Evolutionary conservation across 2,888 invertebrate genomes (phyloP).

Genomic region (Melanostoma scalare): DNA sequence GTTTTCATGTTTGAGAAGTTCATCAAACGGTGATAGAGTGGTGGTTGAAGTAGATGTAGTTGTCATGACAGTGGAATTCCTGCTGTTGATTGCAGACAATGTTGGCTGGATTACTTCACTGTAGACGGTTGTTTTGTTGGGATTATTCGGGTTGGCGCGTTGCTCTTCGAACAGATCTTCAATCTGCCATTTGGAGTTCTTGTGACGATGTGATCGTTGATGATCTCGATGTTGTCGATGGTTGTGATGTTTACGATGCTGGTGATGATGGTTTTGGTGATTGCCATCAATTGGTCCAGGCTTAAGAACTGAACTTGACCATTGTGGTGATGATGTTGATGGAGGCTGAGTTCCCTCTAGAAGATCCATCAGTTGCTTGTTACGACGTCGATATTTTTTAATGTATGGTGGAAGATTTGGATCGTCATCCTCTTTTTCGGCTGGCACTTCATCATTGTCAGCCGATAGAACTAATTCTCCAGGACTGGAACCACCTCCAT

Average conservation of each 20-base stretch:
- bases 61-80: conserved; percentile 12
- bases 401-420: conserved; percentile 80
- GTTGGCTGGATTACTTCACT: conserved; percentile 36
- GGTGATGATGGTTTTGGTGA: conserved; percentile 36
- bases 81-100: conserved; percentile 34
- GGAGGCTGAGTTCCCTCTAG: conserved; percentile 80
- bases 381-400: conserved; percentile 80
- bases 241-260: conserved; percentile 58
- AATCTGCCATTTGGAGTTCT: conserved; percentile 74
- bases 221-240: conserved; percentile 59
- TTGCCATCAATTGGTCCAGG: conserved; percentile 76
- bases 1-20: conserved; percentile 56
- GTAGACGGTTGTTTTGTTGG: conserved; percentile 59
- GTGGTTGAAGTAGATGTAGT: conserved; percentile 38
- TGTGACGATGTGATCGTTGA: conserved; percentile 65
- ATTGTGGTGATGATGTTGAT: conserved; percentile 74
- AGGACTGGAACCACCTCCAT: conserved; percentile 36
- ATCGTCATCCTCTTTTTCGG: conserved; percentile 77
- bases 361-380: conserved; percentile 80
- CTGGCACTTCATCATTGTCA: conserved; percentile 76
- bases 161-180: conserved; percentile 79
- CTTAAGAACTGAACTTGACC: conserved; percentile 76
- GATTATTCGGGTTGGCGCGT: conserved; percentile 73
- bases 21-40: conserved; percentile 52
- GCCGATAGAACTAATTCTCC: conserved; percentile 74